These are phyloP conservation scores for Ephialtes manifestator DNA, from an alignment of 2,888 invertebrate species.

Conservation along the genomic window DNA sequence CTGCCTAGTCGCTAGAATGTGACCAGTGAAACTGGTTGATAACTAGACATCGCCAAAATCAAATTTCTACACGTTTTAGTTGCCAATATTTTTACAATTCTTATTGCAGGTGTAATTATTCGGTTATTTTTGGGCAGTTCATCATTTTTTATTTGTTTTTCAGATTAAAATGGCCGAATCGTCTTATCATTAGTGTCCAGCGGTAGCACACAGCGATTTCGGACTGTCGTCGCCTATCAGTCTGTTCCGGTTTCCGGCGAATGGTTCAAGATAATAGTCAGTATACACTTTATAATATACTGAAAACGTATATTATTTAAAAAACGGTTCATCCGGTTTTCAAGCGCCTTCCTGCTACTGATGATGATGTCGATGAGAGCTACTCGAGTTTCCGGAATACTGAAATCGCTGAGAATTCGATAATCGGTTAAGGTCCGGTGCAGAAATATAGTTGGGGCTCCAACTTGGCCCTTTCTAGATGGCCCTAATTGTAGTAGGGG, in stretches of 20 bases:
- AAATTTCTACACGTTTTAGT: too few relatives aligned
- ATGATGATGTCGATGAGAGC: slow-evolving; percentile 17
- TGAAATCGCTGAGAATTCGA: slow-evolving; percentile 29
- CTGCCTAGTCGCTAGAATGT: too few relatives aligned
- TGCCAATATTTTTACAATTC: too few relatives aligned
- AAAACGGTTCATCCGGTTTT: slow-evolving; percentile 32
- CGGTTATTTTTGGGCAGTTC: background rate
- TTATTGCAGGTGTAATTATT: background rate
- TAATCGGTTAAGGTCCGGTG: slow-evolving; percentile 37
- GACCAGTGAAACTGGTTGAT: too few relatives aligned
- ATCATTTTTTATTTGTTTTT: background rate
- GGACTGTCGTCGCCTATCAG: slow-evolving; percentile 50
- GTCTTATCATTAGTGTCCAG: slow-evolving; percentile 5
- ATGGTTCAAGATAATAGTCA: slow-evolving; percentile 58
- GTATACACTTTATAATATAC: background rate
- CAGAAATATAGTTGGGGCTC: too few relatives aligned
- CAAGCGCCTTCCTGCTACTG: slow-evolving; percentile 34
- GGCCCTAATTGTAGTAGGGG: too few relatives aligned
- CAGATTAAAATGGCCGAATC: slow-evolving; percentile 64
- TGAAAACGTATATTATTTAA: slow-evolving; percentile 51
- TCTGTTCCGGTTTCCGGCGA: slow-evolving; percentile 73
- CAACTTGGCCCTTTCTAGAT: too few relatives aligned
- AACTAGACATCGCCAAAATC: too few relatives aligned
- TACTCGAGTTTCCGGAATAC: slow-evolving; percentile 42
- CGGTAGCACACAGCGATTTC: slow-evolving; percentile 47